Evolutionary conservation across 2,888 invertebrate species (phyloP), one percentile per base, ranked within the genome.

Genomic region (Ethmia dodecea): DNA sequence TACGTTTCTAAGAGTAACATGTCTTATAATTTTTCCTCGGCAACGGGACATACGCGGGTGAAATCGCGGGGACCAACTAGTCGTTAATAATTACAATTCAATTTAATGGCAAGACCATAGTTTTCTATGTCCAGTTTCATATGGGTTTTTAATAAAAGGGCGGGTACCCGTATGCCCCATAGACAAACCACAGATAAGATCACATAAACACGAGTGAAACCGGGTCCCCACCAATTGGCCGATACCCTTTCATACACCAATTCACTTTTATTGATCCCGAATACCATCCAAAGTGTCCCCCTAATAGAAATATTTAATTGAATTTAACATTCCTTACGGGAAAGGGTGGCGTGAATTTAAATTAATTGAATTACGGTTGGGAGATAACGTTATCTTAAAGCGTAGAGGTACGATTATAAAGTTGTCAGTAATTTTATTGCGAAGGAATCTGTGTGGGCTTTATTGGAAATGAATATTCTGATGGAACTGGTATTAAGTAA

Each of bases 301-400:
- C 57, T 54, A 65, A 75, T 70, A 70, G 73, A 75, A 72, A 73
- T 68, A 68, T 78, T 73, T 79, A 80, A 81, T 83, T 81, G 72
- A 79, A 80, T 77, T 58, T 52, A 68, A 66, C 59, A 44, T 47
- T 42, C 47, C 51, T 50, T 51, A 47, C 51, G 49, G 48, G 63
- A 26, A 72, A 74, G 69, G 71, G 69, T 65, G 63, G 56, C 59
- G 53, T 63, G 65, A 75, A 38, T 35, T 38, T 34, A 10, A 33
- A 25, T 30, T 27, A 64, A 62, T 56, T 55, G 54, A 55, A 60
- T 67, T 67, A 61, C 47, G 50, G 45, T 55, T 49, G n/a, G n/a
- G n/a, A n/a, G n/a, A n/a, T n/a, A n/a, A n/a, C n/a, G n/a, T n/a
- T n/a, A n/a, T n/a, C n/a, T n/a, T n/a, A n/a, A n/a, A n/a, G n/a